phyloP scores from a whole-genome alignment of 53 echinoderm and acorn worm species.

The Holothuria scabra region DNA sequence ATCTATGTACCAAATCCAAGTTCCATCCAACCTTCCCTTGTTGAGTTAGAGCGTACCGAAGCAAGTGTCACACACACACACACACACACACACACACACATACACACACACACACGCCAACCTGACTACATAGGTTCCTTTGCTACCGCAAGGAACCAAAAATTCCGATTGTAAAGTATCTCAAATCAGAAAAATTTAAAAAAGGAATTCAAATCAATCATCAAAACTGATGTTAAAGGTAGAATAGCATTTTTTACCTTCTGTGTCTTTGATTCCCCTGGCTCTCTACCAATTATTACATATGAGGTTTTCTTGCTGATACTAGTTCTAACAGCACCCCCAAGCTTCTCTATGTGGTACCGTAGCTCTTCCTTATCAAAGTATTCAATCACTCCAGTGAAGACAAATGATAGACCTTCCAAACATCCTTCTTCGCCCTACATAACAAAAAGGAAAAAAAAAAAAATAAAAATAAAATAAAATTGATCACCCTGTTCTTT shows the following conservation, averaged over 20 bases:
- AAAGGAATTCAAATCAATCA: no score
- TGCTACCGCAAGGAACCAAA: no score
- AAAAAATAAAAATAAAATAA: not conserved
- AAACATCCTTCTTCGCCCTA: conserved; percentile 88
- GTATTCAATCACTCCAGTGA: conserved; percentile 91
- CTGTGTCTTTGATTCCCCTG: conserved; percentile 79
- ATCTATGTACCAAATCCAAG: no score
- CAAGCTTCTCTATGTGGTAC: conserved; percentile 64
- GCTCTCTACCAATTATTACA: conserved; percentile 78
- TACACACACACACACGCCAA: no score
- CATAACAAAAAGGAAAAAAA: not conserved
- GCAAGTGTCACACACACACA: no score
- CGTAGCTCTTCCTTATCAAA: conserved; percentile 86
- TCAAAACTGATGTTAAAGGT: no score
- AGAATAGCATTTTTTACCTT: conserved; percentile 61
- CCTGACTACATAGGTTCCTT: no score
- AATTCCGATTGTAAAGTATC: no score
- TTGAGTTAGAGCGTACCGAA: no score
- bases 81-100: no score
- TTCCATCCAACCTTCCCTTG: no score
- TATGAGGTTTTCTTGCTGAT: conserved; percentile 89
- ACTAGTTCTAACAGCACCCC: conserved; percentile 74
- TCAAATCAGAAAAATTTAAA: no score
- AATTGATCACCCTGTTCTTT: not conserved
- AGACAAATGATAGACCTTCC: conserved; percentile 77